Evolutionary conservation across 2,888 invertebrate species (phyloP).

Genomic region (Coenonympha arcania): DNA sequence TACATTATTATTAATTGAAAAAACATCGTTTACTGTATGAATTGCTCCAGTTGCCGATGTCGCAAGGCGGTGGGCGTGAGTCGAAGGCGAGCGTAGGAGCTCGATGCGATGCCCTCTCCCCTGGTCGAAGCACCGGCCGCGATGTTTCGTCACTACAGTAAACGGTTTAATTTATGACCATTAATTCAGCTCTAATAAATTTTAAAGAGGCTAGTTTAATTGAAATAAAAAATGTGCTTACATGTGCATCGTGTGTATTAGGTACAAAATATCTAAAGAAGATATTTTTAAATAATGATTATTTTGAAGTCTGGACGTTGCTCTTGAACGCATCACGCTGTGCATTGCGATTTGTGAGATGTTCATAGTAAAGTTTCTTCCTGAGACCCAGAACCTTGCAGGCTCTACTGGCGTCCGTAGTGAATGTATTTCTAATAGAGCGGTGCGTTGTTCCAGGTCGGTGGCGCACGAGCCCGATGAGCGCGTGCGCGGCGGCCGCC

Average conservation of each 20-base stretch:
- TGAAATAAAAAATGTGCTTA: too few species aligned
- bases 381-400: too few species aligned
- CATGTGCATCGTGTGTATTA: too few species aligned
- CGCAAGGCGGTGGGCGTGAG: constrained; percentile 61
- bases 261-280: too few species aligned
- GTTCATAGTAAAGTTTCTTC: too few species aligned
- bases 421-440: constrained; percentile 1
- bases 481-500: constrained; percentile 81
- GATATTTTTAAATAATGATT: too few species aligned
- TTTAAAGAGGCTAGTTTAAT: not conserved
- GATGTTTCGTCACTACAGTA: constrained; percentile 44
- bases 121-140: constrained; percentile 34
- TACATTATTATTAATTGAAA: constrained; percentile 56
- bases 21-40: constrained; percentile 42
- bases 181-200: not conserved
- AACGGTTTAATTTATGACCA: constrained; percentile 41
- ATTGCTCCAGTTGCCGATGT: constrained; percentile 64
- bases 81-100: constrained; percentile 59
- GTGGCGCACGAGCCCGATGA: constrained; percentile 78
- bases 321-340: too few species aligned
- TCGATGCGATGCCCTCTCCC: constrained; percentile 53
- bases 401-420: not conserved
- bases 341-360: too few species aligned
- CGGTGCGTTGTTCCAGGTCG: constrained; percentile 58
- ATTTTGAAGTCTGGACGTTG: too few species aligned